A percentile compares a stretch with the other conserved stretches of the same genome.
Evolutionary conservation across 2,888 invertebrate genomes (phyloP).

Genomic region (Neuroscelio doddi): DNA sequence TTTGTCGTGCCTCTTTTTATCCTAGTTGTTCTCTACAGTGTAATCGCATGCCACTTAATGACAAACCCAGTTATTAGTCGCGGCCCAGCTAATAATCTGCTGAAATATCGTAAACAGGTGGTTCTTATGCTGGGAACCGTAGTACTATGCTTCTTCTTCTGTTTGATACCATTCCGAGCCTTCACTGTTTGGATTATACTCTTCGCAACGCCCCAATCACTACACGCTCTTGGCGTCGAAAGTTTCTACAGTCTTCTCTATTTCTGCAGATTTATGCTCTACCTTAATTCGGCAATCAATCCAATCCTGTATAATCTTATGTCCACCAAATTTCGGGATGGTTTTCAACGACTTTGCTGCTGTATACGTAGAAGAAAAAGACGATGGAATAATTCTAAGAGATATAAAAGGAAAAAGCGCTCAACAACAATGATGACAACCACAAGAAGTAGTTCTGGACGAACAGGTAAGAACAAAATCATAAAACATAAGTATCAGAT

Average conservation of each 20-base stretch:
- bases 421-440: slow-evolving; percentile 27
- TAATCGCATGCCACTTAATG: slow-evolving; percentile 90
- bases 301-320: slow-evolving; percentile 93
- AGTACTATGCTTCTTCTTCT: slow-evolving; percentile 91
- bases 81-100: slow-evolving; percentile 75
- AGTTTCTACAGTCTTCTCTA: slow-evolving; percentile 88
- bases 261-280: slow-evolving; percentile 90
- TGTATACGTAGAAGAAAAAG: neutral
- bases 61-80: slow-evolving; percentile 83
- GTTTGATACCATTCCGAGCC: slow-evolving; percentile 90
- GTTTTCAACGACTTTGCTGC: slow-evolving; percentile 73
- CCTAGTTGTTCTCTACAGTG: slow-evolving; percentile 85
- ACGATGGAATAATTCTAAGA: neutral
- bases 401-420: neutral
- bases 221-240: slow-evolving; percentile 81
- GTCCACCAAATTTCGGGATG: slow-evolving; percentile 91
- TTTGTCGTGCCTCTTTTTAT: slow-evolving; percentile 89
- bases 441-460: slow-evolving; percentile 47
- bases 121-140: slow-evolving; percentile 93
- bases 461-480: slow-evolving; percentile 33
- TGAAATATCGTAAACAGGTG: slow-evolving; percentile 85
- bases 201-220: slow-evolving; percentile 80
- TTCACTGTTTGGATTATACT: slow-evolving; percentile 90
- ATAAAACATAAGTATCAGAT: no score
- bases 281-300: slow-evolving; percentile 92